Percentiles rank a stretch among this genome's conserved stretches.
phyloP scores from a whole-genome alignment of 2,888 invertebrate species.

The Spodoptera exigua region DNA sequence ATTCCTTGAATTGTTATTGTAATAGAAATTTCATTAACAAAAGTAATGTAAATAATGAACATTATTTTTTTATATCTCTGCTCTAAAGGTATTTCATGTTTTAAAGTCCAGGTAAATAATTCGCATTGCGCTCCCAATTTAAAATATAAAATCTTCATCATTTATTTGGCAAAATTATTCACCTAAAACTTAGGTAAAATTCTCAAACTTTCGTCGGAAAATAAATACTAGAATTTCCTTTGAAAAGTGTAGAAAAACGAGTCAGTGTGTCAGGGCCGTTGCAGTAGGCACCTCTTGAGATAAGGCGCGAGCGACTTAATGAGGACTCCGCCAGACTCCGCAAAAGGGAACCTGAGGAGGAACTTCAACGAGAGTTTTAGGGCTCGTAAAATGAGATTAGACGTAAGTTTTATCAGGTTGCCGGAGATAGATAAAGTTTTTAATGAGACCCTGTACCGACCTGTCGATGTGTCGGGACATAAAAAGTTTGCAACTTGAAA shows the following conservation, averaged over 20 bases:
- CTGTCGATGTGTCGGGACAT: neutral
- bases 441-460: neutral
- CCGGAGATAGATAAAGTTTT: conserved; percentile 4
- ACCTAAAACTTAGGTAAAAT: conserved; percentile 14
- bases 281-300: conserved; percentile 61
- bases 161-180: conserved; percentile 29
- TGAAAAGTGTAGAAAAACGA: conserved; percentile 59
- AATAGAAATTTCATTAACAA: neutral
- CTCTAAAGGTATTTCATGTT: conserved; percentile 2
- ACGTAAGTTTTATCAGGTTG: neutral
- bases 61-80: no score
- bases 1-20: conserved; percentile 17
- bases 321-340: conserved; percentile 64
- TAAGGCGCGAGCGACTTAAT: conserved; percentile 70
- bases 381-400: neutral
- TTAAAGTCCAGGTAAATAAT: neutral
- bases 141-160: neutral
- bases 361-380: conserved; percentile 2
- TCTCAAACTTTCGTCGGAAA: conserved; percentile 25
- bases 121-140: neutral
- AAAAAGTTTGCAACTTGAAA: neutral
- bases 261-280: conserved; percentile 79
- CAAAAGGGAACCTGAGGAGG: conserved; percentile 48
- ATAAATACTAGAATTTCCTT: conserved; percentile 41
- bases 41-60: neutral